These are phyloP conservation scores for Mastigias papua DNA, from an alignment of 30 jellyfish, hydroid and myxozoan genomes.

Conservation along the genomic window DNA sequence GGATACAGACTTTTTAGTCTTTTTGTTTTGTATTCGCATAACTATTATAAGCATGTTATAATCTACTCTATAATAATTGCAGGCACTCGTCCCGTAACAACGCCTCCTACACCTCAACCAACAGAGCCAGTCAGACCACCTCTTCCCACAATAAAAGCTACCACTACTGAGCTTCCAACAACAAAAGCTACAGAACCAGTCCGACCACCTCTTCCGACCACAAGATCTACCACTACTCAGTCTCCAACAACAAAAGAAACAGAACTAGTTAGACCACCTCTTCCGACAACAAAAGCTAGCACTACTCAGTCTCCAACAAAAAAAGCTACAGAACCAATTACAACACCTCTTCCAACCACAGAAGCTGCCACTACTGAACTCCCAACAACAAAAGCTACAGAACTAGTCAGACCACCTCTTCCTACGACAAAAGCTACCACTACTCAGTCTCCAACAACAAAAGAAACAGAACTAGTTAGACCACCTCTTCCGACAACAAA, in stretches of 20 bases:
- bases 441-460: constrained; percentile 5
- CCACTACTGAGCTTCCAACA: not conserved
- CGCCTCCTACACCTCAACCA: not conserved
- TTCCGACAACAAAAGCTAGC: not conserved
- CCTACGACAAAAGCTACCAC: constrained; percentile 2
- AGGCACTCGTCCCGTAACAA: constrained; percentile 21
- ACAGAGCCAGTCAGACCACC: not conserved
- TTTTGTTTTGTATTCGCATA: not conserved
- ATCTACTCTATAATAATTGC: not conserved
- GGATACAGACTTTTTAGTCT: no score
- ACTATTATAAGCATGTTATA: not conserved
- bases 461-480: not conserved
- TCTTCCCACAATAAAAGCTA: not conserved
- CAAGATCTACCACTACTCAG: not conserved
- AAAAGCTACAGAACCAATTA: not conserved
- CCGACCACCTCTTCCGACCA: not conserved
- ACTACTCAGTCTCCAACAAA: constrained; percentile 1
- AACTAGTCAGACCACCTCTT: constrained; percentile 2
- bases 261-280: constrained; percentile 3
- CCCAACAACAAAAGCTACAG: constrained; percentile 8
- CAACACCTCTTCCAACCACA: constrained; percentile 20
- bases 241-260: constrained; percentile 22
- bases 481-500: constrained; percentile 4
- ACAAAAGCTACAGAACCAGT: not conserved
- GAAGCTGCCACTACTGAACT: constrained; percentile 10